A percentile compares a stretch with the other conserved stretches of the same genome.
These are phyloP conservation scores for Hylyphantes graminicola DNA, from an alignment of 1,140 invertebrate genomes.

Conservation along the genomic window DNA sequence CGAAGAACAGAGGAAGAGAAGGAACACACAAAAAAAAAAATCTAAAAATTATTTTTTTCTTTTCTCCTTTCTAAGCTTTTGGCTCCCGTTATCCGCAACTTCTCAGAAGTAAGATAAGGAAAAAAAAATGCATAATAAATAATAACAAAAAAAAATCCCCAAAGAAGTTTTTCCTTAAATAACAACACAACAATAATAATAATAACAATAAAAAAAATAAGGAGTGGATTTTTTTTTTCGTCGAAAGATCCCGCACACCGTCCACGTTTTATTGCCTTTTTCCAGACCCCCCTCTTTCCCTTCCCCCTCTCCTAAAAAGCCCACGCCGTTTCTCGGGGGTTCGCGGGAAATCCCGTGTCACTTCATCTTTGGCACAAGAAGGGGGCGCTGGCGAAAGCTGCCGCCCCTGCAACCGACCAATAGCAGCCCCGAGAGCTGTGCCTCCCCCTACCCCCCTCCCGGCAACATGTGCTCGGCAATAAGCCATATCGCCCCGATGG, in stretches of 20 bases:
- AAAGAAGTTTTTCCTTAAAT: constrained; percentile 54
- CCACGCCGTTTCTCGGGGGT: not conserved
- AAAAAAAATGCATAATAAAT: constrained; percentile 5
- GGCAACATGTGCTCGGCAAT: constrained; percentile 60
- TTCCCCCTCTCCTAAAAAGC: not conserved
- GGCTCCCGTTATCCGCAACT: constrained; percentile 51
- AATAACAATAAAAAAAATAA: constrained; percentile 25
- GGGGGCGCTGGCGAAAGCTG: constrained; percentile 23
- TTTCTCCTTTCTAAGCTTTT: constrained; percentile 10
- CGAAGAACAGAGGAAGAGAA: constrained; percentile 22
- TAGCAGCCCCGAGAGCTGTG: constrained; percentile 19
- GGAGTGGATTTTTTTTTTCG: constrained; percentile 17
- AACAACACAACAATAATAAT: constrained; percentile 35
- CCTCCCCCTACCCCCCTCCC: constrained; percentile 17
- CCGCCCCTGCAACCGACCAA: constrained; percentile 33
- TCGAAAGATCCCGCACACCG: constrained; percentile 51
- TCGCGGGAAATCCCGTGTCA: constrained; percentile 33
- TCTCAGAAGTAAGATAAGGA: constrained; percentile 25
- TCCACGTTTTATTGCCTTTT: constrained; percentile 55
- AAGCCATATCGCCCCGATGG: constrained; percentile 60
- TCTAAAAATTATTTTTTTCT: constrained; percentile 41
- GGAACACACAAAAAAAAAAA: constrained; percentile 3
- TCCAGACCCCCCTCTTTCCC: not conserved
- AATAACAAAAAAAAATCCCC: constrained; percentile 18
- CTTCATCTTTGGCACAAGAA: constrained; percentile 42